Percentiles rank a stretch among this genome's conserved stretches.
phyloP scores from a whole-genome alignment of 2,797 vertebrate genomes.

The Discoglossus pictus region DNA sequence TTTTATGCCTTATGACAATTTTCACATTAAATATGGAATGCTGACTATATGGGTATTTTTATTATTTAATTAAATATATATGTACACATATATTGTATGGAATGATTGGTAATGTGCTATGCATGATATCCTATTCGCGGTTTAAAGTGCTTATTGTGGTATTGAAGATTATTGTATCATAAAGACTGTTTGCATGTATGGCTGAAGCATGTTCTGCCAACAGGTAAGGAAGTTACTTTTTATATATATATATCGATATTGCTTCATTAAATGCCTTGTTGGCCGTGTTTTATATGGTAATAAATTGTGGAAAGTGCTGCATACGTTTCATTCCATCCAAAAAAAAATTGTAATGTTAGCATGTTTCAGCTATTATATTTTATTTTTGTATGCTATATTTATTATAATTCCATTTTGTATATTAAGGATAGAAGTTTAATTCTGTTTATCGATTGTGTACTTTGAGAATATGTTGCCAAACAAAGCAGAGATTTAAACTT shows the following conservation, averaged over 20 bases:
- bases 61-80: background rate
- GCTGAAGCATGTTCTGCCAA: slow-evolving; percentile 79
- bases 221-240: slow-evolving; percentile 70
- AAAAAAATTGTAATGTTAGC: slow-evolving; percentile 62
- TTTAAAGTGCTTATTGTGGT: slow-evolving; percentile 68
- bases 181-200: slow-evolving; percentile 75
- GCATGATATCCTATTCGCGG: slow-evolving; percentile 69
- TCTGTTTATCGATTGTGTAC: too few relatives aligned
- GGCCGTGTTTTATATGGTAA: slow-evolving; percentile 42
- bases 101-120: slow-evolving; percentile 72
- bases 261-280: slow-evolving; percentile 54
- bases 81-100: slow-evolving; percentile 34
- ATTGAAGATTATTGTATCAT: slow-evolving; percentile 65
- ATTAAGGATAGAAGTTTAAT: too few relatives aligned
- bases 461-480: too few relatives aligned
- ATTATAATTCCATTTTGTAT: too few relatives aligned
- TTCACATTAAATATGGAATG: background rate
- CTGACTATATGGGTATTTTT: too few relatives aligned
- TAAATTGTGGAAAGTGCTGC: slow-evolving; percentile 54
- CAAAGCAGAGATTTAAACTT: too few relatives aligned
- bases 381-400: too few relatives aligned
- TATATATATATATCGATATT: slow-evolving; percentile 36
- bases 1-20: too few relatives aligned
- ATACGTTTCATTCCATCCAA: slow-evolving; percentile 68
- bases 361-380: slow-evolving; percentile 46